Percentiles rank a stretch among this genome's conserved stretches.
Conservation (phyloP, 2,888 invertebrate species). For the Ptychoptera contaminata region DNA sequence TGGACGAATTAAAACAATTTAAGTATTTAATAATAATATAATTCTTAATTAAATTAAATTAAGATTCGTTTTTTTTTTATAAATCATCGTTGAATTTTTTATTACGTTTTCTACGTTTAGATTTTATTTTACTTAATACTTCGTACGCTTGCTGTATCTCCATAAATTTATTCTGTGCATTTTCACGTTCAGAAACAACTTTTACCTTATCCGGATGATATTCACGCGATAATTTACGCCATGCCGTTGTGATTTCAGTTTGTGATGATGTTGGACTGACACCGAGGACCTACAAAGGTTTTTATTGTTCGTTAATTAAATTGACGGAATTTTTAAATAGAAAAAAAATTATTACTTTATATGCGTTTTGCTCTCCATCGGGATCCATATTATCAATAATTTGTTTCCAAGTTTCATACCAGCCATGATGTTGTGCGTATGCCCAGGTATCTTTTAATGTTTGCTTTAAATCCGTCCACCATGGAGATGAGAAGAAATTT, state of each 20-base stretch:
- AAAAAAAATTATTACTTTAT: conserved; percentile 39
- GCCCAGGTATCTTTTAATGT: conserved; percentile 56
- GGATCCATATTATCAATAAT: conserved; percentile 76
- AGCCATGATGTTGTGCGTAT: conserved; percentile 73
- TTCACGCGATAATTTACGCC: conserved; percentile 67
- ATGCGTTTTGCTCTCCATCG: conserved; percentile 79
- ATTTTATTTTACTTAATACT: conserved; percentile 68
- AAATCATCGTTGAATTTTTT: conserved; percentile 43
- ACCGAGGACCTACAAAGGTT: conserved; percentile 43
- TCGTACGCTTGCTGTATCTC: conserved; percentile 89
- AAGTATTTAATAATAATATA: too few species aligned
- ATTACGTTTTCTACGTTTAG: conserved; percentile 55
- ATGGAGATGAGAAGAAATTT: conserved; percentile 80
- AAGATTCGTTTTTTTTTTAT: conserved; percentile 2
- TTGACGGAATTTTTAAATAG: not conserved
- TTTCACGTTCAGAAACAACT: conserved; percentile 45
- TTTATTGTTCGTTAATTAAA: not conserved
- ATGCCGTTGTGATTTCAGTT: conserved; percentile 67
- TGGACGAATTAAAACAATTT: too few species aligned
- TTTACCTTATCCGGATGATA: conserved; percentile 87
- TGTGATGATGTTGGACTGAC: conserved; percentile 67
- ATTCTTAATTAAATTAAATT: too few species aligned
- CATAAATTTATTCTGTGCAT: conserved; percentile 76
- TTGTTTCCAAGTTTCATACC: conserved; percentile 75
- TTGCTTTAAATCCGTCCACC: conserved; percentile 70